Evolutionary conservation across 1,140 invertebrate genomes (phyloP), one percentile per base, ranked within the genome.

Genomic region (Physella acuta): DNA sequence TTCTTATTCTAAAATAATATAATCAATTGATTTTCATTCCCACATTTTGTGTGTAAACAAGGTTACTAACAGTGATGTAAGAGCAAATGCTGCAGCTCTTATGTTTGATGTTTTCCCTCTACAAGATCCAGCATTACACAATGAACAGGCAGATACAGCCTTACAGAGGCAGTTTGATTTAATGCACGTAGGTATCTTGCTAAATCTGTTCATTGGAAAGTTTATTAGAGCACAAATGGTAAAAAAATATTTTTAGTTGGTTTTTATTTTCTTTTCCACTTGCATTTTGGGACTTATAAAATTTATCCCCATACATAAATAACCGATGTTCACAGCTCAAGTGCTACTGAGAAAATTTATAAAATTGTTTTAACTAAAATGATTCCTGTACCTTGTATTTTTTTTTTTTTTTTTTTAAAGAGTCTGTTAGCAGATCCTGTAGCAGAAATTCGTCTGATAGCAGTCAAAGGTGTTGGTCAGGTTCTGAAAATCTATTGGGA

Each of bases 131-230:
- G 74, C 75, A 20, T 37, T 68, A 8, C 75, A 60, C 30, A 31
- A 73, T 3, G 78, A 81, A 61, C 79, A 84, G 65, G 67, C 68
- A 2, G 79, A 84, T 56, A 30, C 62, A 20, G 70, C 81, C 1
- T 31, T 83, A 8, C 82, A 85, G 71, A 79, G 78, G 72, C 85
- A 86, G 74, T 83, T 84, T 77, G 81, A 85, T 55, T 65, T 78
- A 3, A 73, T 85, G 33, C 73, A 74, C 69, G 81, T 84, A 75
- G 52, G 68, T 24, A 5, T 5, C 3, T 56, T 11, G n/a, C n/a
- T n/a, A n/a, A n/a, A n/a, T n/a, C n/a, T n/a, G n/a, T n/a, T n/a
- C n/a, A n/a, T n/a, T n/a, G n/a, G n/a, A n/a, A n/a, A n/a, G n/a
- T n/a, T n/a, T n/a, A n/a, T n/a, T n/a, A n/a, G n/a, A n/a, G n/a